phyloP scores from a whole-genome alignment of 2,113 vertebrate species.

The Lycocorax pyrrhopterus region DNA sequence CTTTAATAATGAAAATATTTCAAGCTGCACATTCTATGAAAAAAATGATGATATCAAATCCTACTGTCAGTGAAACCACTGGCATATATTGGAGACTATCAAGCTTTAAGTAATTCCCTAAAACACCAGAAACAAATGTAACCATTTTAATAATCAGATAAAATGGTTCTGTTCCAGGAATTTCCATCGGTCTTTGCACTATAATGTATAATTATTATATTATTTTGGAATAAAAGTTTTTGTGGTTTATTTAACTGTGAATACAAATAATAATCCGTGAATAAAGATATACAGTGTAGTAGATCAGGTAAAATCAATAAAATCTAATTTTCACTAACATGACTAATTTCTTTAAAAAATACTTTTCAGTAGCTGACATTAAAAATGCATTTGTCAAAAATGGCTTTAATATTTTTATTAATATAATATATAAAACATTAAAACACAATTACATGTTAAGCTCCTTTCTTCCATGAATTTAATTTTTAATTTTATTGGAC shows the following conservation, averaged over 20 bases:
- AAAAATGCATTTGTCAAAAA: background rate
- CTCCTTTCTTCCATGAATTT: background rate
- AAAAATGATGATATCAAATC: background rate
- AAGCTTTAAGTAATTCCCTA: background rate
- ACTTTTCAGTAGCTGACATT: background rate
- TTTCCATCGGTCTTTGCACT: background rate
- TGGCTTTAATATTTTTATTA: background rate
- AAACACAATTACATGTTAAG: background rate
- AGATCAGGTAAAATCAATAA: background rate
- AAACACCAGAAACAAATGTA: background rate
- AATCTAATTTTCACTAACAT: background rate
- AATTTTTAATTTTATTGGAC: background rate
- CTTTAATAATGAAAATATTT: constrained; percentile 11
- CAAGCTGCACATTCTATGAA: background rate
- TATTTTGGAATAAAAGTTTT: background rate
- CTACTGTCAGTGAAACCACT: background rate
- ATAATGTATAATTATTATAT: background rate
- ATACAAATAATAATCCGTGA: background rate
- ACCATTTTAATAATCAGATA: background rate
- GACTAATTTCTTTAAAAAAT: background rate
- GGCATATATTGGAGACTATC: background rate
- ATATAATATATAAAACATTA: background rate
- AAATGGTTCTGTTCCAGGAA: background rate
- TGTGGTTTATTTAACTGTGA: background rate
- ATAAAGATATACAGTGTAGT: background rate